Percentiles rank a stretch among this genome's conserved stretches.
phyloP scores from a whole-genome alignment of 2,888 invertebrate species.

The Ommatoiulus sabulosus region DNA sequence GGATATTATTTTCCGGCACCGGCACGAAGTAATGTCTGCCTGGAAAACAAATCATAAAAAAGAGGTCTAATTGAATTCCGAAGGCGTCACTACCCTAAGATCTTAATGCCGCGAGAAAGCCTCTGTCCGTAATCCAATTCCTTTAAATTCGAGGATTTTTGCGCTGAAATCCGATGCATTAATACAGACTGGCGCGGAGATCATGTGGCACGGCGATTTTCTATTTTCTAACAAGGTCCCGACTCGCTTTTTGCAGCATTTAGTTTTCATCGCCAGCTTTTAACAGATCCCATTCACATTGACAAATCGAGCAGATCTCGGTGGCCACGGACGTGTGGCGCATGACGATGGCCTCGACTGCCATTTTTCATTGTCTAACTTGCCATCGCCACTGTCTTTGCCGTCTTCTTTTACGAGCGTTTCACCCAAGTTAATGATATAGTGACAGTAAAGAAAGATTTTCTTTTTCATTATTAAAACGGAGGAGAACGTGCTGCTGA shows the following conservation, averaged over 20 bases:
- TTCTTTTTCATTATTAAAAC: constrained; percentile 1
- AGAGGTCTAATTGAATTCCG: background rate
- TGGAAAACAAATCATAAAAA: background rate
- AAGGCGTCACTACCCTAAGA: background rate
- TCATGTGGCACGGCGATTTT: background rate
- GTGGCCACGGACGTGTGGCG: background rate
- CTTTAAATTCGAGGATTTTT: constrained; percentile 1
- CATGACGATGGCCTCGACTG: background rate
- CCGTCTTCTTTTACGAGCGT: background rate
- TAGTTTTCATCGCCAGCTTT: constrained; percentile 1
- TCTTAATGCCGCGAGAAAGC: background rate
- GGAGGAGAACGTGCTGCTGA: background rate
- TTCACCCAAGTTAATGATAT: background rate
- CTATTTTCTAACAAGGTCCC: background rate
- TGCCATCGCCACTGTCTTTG: background rate
- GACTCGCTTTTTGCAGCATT: background rate
- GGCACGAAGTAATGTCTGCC: background rate
- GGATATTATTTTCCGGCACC: background rate
- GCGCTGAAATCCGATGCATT: background rate
- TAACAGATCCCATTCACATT: background rate
- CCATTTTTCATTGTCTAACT: background rate
- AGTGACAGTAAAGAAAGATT: background rate
- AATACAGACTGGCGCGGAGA: background rate
- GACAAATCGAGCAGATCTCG: background rate
- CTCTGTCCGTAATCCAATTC: background rate